These are phyloP conservation scores for Notocelia uddmanniana DNA, from an alignment of 2,888 invertebrate genomes.

Conservation along the genomic window DNA sequence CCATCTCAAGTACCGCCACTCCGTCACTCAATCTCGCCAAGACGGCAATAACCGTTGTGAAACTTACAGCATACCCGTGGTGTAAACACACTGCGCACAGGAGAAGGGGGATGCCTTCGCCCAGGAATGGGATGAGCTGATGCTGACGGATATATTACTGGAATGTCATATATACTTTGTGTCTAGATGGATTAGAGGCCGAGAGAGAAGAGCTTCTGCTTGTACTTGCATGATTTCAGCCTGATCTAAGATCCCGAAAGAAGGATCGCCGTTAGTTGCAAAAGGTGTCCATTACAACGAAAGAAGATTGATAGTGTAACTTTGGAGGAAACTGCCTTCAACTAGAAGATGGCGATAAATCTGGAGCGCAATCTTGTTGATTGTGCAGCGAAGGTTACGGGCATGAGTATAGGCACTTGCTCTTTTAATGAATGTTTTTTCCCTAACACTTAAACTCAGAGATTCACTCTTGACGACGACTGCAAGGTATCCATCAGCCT, in stretches of 20 bases:
- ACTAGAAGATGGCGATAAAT: background rate
- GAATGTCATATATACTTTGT: slow-evolving; percentile 2
- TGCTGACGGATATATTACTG: slow-evolving; percentile 18
- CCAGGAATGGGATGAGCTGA: slow-evolving; percentile 30
- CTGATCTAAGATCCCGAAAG: background rate
- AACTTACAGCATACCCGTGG: slow-evolving; percentile 27
- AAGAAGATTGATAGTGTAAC: background rate
- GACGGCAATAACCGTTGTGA: background rate
- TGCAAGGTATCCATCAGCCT: background rate
- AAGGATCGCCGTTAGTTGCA: background rate
- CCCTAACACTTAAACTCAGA: background rate
- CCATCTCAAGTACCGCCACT: slow-evolving; percentile 17
- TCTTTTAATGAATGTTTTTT: background rate
- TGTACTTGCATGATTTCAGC: background rate
- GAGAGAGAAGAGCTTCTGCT: slow-evolving; percentile 27
- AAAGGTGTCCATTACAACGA: background rate
- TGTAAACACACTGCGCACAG: slow-evolving; percentile 4
- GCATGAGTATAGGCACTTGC: background rate
- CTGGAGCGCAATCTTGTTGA: background rate
- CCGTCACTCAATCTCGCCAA: background rate
- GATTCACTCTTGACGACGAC: background rate
- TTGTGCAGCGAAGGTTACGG: background rate
- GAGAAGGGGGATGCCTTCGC: slow-evolving; percentile 15
- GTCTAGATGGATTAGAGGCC: background rate
- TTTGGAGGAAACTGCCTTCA: background rate